Base-by-base conservation (phyloP, 2,797 vertebrate species). In the Petrocephalus sullivani region DNA sequence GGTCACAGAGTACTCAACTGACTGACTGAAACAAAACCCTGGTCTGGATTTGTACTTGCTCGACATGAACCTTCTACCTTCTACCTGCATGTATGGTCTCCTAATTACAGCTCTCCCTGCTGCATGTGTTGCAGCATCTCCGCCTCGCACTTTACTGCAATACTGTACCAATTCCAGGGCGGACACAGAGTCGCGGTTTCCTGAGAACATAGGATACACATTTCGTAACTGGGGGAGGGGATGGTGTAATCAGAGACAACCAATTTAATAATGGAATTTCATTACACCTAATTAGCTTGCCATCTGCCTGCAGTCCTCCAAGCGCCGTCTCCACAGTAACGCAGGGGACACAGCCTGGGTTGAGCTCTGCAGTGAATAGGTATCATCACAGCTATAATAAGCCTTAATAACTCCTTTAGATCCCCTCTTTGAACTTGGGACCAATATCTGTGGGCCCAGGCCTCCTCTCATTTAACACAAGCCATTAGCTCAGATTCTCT, bases 221-320 rank as follows among this genome's bases (percentile, higher is more conserved):
- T 37, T 60, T 57, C 19, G 28, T 49, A 87, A 56, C 61, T 75
- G 64, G 51, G 28, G 87, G 46, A 53, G 23, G 64, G 58, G 57
- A 56, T 61, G 85, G 58, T 9, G 37, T 87, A 64, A 64, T 64
- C 28, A 49, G 85, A 41, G 57, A 64, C 19, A 21, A 46, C 85
- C 58, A 49, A 87, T 87, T 61, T 87, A 87, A 87, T 87, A 87
- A 87, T 64, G 85, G 58, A 61, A 61, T 87, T 87, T 87, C 85
- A 87, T 87, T 87, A 64, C 57, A 21, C 57, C 57, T 87, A 61
- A 61, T 86, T 86, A 58, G 28, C 84, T 86, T 46, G 12, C 37
- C 85, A 64, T 61, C 85, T 46, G 85, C 85, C 85, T 51, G 16
- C 19, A 67, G 60, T 28, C 41, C 21, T 61, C 46, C 10, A 46